These are phyloP conservation scores for Phataginus tetradactyla DNA, from an alignment of 2,797 vertebrate genomes.

Conservation along the genomic window DNA sequence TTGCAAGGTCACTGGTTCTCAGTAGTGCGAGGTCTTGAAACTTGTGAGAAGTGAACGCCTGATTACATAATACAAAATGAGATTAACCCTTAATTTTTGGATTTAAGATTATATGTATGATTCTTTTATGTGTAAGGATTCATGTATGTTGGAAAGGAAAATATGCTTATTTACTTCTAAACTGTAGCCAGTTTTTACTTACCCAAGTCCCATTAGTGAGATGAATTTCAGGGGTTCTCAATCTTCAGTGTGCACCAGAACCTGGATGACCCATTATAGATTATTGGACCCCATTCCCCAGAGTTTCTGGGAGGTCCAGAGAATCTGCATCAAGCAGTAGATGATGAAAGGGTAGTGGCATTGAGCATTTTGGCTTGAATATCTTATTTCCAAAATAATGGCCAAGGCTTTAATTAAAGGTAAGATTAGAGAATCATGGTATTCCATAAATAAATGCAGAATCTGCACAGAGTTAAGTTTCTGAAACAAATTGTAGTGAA, in stretches of 20 bases:
- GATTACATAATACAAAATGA: slow-evolving; percentile 63
- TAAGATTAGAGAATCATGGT: slow-evolving; percentile 33
- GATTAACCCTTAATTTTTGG: slow-evolving; percentile 43
- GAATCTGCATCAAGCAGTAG: neutral
- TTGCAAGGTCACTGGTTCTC: slow-evolving; percentile 66
- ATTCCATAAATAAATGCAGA: neutral
- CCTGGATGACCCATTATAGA: neutral
- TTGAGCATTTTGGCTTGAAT: slow-evolving; percentile 26
- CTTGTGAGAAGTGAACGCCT: neutral
- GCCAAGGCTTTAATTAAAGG: neutral
- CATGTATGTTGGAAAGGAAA: neutral
- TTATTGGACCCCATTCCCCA: neutral
- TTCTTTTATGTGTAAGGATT: neutral
- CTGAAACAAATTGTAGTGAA: neutral
- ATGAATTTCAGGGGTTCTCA: neutral
- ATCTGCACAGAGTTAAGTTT: neutral
- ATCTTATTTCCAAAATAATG: slow-evolving; percentile 30
- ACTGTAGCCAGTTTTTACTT: neutral
- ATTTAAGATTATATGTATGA: slow-evolving; percentile 21
- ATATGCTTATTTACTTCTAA: slow-evolving; percentile 57
- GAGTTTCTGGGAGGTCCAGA: neutral
- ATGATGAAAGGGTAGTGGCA: neutral
- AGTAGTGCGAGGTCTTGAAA: slow-evolving; percentile 50
- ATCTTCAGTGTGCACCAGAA: neutral
- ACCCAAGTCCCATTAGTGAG: neutral